Evolutionary conservation across 1,140 invertebrate species (phyloP).

Genomic region (Caerostris darwini): DNA sequence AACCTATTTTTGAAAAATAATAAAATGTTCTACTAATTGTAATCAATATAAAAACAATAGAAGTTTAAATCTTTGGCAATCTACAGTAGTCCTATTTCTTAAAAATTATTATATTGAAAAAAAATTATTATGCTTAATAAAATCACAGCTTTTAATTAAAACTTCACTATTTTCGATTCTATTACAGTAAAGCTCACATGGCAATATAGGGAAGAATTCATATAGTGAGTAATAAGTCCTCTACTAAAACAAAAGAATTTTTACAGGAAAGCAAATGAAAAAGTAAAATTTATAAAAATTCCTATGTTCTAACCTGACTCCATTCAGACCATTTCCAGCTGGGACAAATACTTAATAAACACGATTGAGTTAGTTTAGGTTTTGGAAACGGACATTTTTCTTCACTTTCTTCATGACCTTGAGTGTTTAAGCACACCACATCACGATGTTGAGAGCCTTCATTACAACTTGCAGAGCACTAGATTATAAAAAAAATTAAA

Average conservation of each 20-base stretch:
- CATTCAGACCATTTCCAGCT: slow-evolving; percentile 70
- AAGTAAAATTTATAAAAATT: not conserved
- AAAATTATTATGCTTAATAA: not conserved
- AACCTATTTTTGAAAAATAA: no score
- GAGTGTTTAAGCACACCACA: slow-evolving; percentile 43
- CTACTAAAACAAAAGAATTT: not conserved
- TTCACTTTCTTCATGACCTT: slow-evolving; percentile 39
- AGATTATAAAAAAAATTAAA: not conserved
- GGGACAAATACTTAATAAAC: slow-evolving; percentile 17
- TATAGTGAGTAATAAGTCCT: not conserved
- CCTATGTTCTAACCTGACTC: slow-evolving; percentile 39
- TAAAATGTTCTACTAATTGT: no score
- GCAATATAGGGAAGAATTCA: not conserved
- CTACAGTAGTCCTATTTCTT: not conserved
- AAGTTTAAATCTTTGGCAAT: no score
- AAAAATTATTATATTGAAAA: not conserved
- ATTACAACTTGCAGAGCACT: slow-evolving; percentile 56
- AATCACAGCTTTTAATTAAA: not conserved
- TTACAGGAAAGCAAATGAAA: not conserved
- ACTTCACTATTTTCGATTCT: not conserved
- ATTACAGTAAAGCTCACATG: not conserved
- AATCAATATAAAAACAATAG: no score
- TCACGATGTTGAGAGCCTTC: slow-evolving; percentile 43
- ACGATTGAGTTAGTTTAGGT: slow-evolving; percentile 1
- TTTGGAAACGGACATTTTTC: slow-evolving; percentile 34